Percentiles rank a stretch among this genome's conserved stretches.
phyloP scores from a whole-genome alignment of 2,797 vertebrate species.

The Diplodus sargus region DNA sequence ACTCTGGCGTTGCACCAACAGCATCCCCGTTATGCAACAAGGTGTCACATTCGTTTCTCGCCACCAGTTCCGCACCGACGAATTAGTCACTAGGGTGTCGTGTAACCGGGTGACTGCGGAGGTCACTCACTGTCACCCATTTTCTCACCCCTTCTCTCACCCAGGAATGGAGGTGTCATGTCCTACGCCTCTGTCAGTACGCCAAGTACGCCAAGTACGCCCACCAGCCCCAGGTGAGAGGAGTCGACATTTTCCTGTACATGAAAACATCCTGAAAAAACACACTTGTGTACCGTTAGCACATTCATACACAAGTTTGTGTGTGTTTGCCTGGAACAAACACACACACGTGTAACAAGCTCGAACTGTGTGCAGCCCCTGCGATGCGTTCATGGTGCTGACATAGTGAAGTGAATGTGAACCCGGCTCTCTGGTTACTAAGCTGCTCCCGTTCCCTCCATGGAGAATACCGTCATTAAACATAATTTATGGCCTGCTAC shows the following conservation, averaged over 20 bases:
- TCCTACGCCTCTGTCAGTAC: constrained; percentile 76
- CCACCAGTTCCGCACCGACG: constrained; percentile 7
- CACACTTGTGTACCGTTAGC: not conserved
- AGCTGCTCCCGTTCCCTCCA: constrained; percentile 16
- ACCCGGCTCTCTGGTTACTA: constrained; percentile 23
- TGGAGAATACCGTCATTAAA: constrained; percentile 21
- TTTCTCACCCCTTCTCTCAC: constrained; percentile 31
- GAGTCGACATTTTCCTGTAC: constrained; percentile 13
- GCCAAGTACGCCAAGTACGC: constrained; percentile 79
- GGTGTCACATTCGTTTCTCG: constrained; percentile 44
- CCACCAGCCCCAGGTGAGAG: constrained; percentile 77
- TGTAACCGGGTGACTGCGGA: constrained; percentile 40
- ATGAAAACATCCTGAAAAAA: constrained; percentile 2
- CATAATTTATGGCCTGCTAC: constrained; percentile 2
- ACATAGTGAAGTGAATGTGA: constrained; percentile 33
- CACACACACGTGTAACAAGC: constrained; percentile 6
- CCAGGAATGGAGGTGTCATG: constrained; percentile 81
- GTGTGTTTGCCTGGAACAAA: not conserved
- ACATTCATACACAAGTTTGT: not conserved
- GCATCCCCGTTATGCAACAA: constrained; percentile 52
- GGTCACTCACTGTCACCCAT: constrained; percentile 59
- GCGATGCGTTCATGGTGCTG: not conserved
- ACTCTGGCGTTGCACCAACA: constrained; percentile 36
- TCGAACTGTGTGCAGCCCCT: constrained; percentile 1
- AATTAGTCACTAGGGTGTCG: constrained; percentile 7